These are phyloP conservation scores for Anseranas semipalmata DNA, from an alignment of 2,113 vertebrate species.

Conservation along the genomic window DNA sequence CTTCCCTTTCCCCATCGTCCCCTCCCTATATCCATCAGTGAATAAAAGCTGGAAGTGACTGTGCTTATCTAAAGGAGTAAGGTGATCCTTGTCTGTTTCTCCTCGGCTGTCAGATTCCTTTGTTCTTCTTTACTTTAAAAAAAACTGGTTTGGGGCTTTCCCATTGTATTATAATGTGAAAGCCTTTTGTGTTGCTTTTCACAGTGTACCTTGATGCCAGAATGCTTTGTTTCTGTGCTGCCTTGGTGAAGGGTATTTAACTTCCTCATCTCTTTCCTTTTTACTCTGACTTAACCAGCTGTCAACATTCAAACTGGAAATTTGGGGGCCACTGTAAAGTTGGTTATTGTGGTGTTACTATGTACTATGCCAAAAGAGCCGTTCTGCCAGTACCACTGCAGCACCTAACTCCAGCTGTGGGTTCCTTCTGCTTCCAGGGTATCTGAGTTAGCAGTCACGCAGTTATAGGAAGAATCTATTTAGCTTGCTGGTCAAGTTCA, in stretches of 20 bases:
- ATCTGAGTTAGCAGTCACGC: background rate
- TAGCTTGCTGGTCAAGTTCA: background rate
- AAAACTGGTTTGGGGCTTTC: background rate
- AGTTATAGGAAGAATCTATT: background rate
- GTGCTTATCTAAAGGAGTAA: conserved; percentile 31
- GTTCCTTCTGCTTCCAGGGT: background rate
- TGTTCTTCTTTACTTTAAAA: background rate
- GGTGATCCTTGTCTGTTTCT: conserved; percentile 5
- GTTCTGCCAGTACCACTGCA: accelerated
- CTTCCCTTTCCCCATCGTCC: background rate
- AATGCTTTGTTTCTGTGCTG: background rate
- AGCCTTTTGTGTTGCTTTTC: background rate
- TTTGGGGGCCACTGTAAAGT: background rate
- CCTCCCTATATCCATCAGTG: background rate
- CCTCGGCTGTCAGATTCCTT: background rate
- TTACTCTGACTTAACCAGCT: background rate
- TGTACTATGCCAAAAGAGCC: background rate
- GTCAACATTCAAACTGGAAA: background rate
- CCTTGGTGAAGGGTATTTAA: background rate
- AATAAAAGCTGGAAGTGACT: conserved; percentile 51
- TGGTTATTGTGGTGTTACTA: background rate
- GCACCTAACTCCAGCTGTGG: background rate
- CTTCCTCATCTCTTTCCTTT: background rate
- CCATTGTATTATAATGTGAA: background rate
- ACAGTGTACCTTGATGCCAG: accelerated